Base-by-base conservation (phyloP, 2,797 vertebrate genomes). In the Sphenodon punctatus region DNA sequence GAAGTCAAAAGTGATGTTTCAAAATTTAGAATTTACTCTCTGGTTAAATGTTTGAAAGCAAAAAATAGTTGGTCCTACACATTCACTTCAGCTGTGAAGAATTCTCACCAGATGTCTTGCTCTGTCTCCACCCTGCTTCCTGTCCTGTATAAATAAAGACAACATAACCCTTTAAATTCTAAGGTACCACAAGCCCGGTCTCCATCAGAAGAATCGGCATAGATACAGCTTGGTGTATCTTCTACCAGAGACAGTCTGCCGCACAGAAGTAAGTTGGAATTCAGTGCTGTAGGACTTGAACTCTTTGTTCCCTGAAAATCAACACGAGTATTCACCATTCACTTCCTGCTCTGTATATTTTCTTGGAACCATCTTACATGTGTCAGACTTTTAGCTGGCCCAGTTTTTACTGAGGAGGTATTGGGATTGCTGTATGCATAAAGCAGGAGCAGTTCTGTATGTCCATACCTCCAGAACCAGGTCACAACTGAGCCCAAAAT, bases 61-160 rank as follows among this genome's bases (percentile, higher is more conserved):
- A 90, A 89, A 83, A 84, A 92, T 93, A 93, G 87, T 86, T 90
- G 93, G 90, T 91, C 89, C n/a, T 65, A 38, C 39, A 75, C 36
- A 58, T 75, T 95, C 94, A 95, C 89, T 95, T 96, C 93, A 94
- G 90, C 91, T 36, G 56, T 88, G 91, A 95, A 91, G 91, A 94
- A 95, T 94, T 93, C 89, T 92, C 81, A 91, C 89, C 93, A 94
- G 92, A 94, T 95, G 93, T 92, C 91, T 89, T 43, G 61, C n/a
- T n/a, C n/a, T n/a, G 63, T 94, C 87, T 78, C 92, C 91, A 92
- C 85, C 90, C 92, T 7, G 10, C 27, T n/a, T 27, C 82, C 56
- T 65, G 87, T 81, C 82, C 90, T 90, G 23, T 89, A 36, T 65
- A 84, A 88, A 94, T 19, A 66, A 92, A 94, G 75, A 84, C 78